Evolutionary conservation across 2,113 vertebrate species (phyloP), one percentile per base, ranked within the genome.

Genomic region (Pavo muticus): DNA sequence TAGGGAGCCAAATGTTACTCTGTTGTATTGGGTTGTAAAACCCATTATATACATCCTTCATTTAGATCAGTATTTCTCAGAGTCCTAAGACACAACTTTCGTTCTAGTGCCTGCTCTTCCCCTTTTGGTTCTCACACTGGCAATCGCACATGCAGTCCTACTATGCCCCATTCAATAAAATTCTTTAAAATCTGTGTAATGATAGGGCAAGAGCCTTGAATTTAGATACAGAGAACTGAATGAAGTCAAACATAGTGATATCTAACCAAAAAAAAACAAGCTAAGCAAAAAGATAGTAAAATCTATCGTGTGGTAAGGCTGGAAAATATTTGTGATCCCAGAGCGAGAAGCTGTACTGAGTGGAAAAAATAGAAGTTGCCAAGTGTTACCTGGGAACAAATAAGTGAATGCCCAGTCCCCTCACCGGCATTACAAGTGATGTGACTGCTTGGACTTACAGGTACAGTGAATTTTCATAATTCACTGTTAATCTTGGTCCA

Each of bases 1-100:
- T 75, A 68, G 77, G 72, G 87, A 87, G 61, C 73, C 87, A 89
- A 84, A 59, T 71, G 45, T 67, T 70, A 67, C 27, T 92, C 74
- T 45, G 20, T 44, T 79, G 71, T 21, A 76, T 13, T 19, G 8
- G 2, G 29, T 73, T 90, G 48, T 39, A 75, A 90, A 96, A 70
- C 8, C 5, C 54, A n/a, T 72, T 72, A 21, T 45, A 30, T 8
- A 3, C 1, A 1, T 59, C 77, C 73, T 84, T 92, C 57, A 25
- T 83, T 81, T 17, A 50, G 32, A 68, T 37, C 52, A 74, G 56
- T n/a, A 30, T 80, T 63, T 76, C 59, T 71, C 71, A 69, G 2
- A 20, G 23, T 37, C 40, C 27, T 24, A 37, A 30, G 48, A 10
- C 23, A 20, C 32, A 68, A 17, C 19, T 64, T 14, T 60, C 17